phyloP scores from a whole-genome alignment of 2,888 invertebrate species.

The Nysson spinosus region DNA sequence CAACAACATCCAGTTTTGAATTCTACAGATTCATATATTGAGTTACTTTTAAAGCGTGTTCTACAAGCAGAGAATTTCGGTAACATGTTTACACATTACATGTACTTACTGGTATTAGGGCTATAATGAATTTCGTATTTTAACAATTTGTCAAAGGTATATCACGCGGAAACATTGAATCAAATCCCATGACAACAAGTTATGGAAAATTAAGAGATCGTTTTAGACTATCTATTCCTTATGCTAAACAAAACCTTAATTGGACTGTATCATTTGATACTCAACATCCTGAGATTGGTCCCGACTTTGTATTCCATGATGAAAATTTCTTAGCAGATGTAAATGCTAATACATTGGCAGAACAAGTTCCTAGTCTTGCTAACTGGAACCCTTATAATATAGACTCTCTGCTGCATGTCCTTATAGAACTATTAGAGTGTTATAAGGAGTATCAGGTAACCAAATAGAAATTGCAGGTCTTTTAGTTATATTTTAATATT shows the following conservation, averaged over 20 bases:
- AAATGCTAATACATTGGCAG: constrained; percentile 79
- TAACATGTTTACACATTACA: too few species aligned
- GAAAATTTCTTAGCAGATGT: constrained; percentile 82
- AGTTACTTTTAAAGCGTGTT: constrained; percentile 55
- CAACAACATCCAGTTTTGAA: constrained; percentile 40
- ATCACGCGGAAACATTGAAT: constrained; percentile 45
- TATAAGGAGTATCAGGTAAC: constrained; percentile 85
- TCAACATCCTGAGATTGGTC: constrained; percentile 82
- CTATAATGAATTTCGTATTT: neutral
- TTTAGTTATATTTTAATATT: constrained; percentile 18
- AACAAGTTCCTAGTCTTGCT: constrained; percentile 80
- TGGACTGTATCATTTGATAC: constrained; percentile 86
- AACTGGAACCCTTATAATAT: constrained; percentile 83
- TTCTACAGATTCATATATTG: constrained; percentile 46
- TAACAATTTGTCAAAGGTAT: constrained; percentile 48
- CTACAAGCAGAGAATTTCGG: constrained; percentile 47
- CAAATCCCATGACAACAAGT: constrained; percentile 49
- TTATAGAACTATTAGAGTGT: constrained; percentile 81
- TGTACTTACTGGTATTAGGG: too few species aligned
- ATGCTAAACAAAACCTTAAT: constrained; percentile 82
- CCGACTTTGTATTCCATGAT: constrained; percentile 87
- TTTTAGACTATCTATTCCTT: constrained; percentile 84
- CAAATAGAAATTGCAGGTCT: too few species aligned
- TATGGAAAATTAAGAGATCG: constrained; percentile 77
- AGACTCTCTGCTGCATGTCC: constrained; percentile 80